Evolutionary conservation across 2,797 vertebrate genomes (phyloP).

Genomic region (Xenopus petersii): DNA sequence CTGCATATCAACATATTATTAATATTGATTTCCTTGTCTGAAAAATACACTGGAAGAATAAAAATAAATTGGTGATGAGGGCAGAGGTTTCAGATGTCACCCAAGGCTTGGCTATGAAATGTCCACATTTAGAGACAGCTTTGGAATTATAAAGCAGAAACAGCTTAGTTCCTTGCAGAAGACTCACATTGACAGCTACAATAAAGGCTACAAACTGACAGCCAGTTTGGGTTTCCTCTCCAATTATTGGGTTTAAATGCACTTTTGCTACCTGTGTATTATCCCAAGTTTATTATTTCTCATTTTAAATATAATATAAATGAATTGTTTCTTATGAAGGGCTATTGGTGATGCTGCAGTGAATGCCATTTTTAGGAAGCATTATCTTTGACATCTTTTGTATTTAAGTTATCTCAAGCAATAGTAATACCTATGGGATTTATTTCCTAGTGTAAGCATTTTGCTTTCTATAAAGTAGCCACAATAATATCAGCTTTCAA

Average conservation of each 20-base stretch:
- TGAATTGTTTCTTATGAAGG: too few relatives aligned
- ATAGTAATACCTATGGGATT: too few relatives aligned
- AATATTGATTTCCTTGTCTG: slow-evolving; percentile 2
- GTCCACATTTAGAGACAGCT: slow-evolving; percentile 1
- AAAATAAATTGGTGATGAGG: background rate
- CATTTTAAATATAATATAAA: background rate
- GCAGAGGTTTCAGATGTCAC: background rate
- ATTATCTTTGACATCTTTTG: too few relatives aligned
- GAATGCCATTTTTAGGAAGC: too few relatives aligned
- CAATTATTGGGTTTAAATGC: background rate
- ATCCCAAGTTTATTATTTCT: slow-evolving; percentile 5
- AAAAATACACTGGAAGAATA: slow-evolving; percentile 13
- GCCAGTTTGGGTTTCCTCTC: background rate
- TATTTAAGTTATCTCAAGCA: too few relatives aligned
- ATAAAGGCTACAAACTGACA: background rate
- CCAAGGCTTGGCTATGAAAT: background rate
- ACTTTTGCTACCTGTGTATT: too few relatives aligned
- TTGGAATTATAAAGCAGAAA: slow-evolving; percentile 11
- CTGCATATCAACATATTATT: slow-evolving; percentile 28
- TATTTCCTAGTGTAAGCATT: too few relatives aligned
- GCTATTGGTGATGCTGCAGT: too few relatives aligned
- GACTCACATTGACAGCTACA: background rate
- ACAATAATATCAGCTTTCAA: too few relatives aligned
- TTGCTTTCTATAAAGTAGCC: too few relatives aligned
- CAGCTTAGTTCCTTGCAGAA: background rate